These are phyloP conservation scores for Mactromeris polynyma DNA, from an alignment of 2,888 invertebrate genomes.

Conservation along the genomic window DNA sequence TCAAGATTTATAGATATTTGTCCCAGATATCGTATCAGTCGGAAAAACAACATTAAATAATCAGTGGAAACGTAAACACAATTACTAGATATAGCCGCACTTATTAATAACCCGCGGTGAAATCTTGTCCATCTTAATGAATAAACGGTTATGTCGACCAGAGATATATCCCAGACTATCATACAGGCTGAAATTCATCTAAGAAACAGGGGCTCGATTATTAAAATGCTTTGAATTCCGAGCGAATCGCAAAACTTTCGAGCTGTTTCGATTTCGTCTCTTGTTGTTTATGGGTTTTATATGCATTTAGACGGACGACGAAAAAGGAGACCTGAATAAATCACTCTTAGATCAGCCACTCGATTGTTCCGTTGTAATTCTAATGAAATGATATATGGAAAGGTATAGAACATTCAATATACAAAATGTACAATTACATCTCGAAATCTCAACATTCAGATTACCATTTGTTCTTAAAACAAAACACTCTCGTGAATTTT, in stretches of 20 bases:
- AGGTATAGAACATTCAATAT: too few relatives aligned
- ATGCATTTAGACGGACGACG: too few relatives aligned
- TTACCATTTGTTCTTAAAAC: too few relatives aligned
- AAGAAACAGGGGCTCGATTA: neutral
- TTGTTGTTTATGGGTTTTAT: too few relatives aligned
- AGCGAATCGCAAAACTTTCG: neutral
- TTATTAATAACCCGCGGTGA: neutral
- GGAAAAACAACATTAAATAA: slow-evolving; percentile 18
- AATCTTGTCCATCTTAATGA: slow-evolving; percentile 11
- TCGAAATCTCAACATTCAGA: too few relatives aligned
- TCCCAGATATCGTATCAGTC: neutral
- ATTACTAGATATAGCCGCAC: neutral
- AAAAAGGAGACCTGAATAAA: too few relatives aligned
- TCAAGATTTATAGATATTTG: neutral
- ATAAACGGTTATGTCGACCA: neutral
- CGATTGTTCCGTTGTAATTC: too few relatives aligned
- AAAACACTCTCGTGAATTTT: too few relatives aligned
- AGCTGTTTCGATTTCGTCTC: neutral
- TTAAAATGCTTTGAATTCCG: neutral
- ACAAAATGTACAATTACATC: too few relatives aligned
- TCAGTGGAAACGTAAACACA: neutral
- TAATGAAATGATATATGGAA: too few relatives aligned
- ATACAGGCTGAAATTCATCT: neutral
- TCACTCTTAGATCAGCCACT: too few relatives aligned
- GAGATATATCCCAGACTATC: neutral